phyloP scores from a whole-genome alignment of 1,140 invertebrate genomes.

The Brachionus manjavacas region DNA sequence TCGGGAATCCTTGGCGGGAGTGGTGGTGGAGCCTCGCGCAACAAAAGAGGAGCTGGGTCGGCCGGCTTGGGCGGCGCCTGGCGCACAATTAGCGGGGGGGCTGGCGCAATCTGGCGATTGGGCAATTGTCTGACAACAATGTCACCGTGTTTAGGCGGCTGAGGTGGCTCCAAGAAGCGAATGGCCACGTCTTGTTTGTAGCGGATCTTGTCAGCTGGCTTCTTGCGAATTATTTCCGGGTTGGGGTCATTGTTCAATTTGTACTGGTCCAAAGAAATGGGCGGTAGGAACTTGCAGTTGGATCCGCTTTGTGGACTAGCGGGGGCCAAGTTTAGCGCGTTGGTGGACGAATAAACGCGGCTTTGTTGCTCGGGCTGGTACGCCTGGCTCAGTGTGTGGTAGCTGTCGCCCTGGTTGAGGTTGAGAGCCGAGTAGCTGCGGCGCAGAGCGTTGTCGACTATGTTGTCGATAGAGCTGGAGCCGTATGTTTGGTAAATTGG shows the following conservation, averaged over 20 bases:
- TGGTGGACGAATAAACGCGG: not conserved
- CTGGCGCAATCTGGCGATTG: not conserved
- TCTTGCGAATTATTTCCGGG: conserved; percentile 38
- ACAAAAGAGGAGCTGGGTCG: not conserved
- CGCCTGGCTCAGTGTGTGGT: not conserved
- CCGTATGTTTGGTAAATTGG: conserved; percentile 15
- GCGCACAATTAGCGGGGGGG: conserved; percentile 26
- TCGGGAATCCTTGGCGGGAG: not conserved
- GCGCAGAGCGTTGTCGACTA: conserved; percentile 13
- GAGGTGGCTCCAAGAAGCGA: conserved; percentile 34
- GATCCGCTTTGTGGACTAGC: not conserved
- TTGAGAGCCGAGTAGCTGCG: conserved; percentile 4
- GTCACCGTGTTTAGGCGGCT: not conserved
- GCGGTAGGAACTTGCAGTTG: conserved; percentile 8
- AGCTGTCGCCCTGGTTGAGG: not conserved
- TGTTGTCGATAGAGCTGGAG: not conserved
- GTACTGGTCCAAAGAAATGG: conserved; percentile 24
- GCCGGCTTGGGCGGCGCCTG: not conserved
- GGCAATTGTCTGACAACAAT: conserved; percentile 2
- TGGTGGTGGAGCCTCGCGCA: conserved; percentile 38
- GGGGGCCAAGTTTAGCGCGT: not conserved
- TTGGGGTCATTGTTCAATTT: conserved; percentile 35
- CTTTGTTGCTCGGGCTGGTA: not conserved
- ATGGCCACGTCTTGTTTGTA: conserved; percentile 14
- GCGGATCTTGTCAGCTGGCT: not conserved